Conservation (phyloP, 1,140 invertebrate species). For the Euura saliciscinereae region DNA sequence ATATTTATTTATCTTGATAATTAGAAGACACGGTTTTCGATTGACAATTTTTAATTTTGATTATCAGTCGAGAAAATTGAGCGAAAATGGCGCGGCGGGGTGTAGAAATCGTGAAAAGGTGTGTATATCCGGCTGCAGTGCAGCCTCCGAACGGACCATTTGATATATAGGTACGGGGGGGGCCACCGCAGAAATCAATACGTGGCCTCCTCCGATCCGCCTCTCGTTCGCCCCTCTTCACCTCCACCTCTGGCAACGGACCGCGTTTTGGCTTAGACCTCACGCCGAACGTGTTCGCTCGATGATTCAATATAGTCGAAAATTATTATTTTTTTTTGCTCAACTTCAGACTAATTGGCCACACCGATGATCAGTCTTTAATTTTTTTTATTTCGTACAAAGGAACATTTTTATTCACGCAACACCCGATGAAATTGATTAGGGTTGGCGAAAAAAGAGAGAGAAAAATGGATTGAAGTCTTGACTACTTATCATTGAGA, state of each 20-base stretch:
- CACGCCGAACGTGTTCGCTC: neutral
- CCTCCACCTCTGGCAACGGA: neutral
- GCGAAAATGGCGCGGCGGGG: neutral
- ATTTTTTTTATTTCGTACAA: too few relatives aligned
- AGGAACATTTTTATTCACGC: too few relatives aligned
- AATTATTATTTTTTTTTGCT: too few relatives aligned
- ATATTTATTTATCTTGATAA: neutral
- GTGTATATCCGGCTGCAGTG: neutral
- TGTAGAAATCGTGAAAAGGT: neutral
- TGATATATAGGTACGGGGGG: neutral
- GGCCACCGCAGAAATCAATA: constrained; percentile 5
- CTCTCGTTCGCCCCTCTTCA: neutral
- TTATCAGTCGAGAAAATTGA: neutral
- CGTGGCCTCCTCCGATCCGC: neutral
- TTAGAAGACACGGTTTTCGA: neutral
- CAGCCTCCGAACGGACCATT: neutral
- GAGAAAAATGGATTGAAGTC: too few relatives aligned
- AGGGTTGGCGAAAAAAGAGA: too few relatives aligned
- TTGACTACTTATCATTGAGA: too few relatives aligned
- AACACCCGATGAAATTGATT: too few relatives aligned
- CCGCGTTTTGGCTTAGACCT: neutral
- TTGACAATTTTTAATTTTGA: neutral
- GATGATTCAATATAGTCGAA: too few relatives aligned
- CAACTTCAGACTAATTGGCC: too few relatives aligned
- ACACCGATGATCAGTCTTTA: too few relatives aligned